Percentiles rank a stretch among this genome's conserved stretches.
phyloP scores from a whole-genome alignment of 2,888 invertebrate genomes.

The Crematogaster levior region DNA sequence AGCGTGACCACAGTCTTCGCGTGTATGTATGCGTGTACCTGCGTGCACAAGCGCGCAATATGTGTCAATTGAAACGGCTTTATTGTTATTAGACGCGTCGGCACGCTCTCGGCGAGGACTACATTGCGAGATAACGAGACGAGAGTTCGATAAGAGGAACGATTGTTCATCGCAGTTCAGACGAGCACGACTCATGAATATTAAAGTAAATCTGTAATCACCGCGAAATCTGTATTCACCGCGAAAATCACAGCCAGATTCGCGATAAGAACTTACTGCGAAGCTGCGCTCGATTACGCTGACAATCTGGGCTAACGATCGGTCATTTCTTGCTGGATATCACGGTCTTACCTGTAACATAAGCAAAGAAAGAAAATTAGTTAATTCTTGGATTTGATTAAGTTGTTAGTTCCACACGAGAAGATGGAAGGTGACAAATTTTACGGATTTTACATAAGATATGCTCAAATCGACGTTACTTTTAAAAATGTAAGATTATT shows the following conservation, averaged over 20 bases:
- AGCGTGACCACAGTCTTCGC: constrained; percentile 68
- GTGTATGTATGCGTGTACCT: neutral
- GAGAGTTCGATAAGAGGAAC: constrained; percentile 22
- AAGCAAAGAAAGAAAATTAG: constrained; percentile 13
- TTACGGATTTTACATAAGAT: neutral
- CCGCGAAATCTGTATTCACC: constrained; percentile 26
- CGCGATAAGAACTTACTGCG: constrained; percentile 33
- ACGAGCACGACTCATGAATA: constrained; percentile 28
- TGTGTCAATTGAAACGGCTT: constrained; percentile 71
- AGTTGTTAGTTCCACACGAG: neutral
- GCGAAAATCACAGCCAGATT: constrained; percentile 31
- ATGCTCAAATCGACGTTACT: neutral
- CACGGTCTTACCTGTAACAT: constrained; percentile 36
- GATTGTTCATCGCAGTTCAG: constrained; percentile 36
- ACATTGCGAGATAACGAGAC: constrained; percentile 45
- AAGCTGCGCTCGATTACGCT: constrained; percentile 19
- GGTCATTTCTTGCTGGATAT: neutral
- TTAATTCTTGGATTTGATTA: neutral
- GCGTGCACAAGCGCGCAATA: constrained; percentile 58
- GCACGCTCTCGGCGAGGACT: constrained; percentile 53
- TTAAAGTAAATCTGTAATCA: constrained; percentile 37
- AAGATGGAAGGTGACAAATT: neutral
- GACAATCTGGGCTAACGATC: constrained; percentile 39
- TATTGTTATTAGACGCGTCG: constrained; percentile 63
- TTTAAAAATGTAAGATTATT: neutral